Base-by-base conservation (phyloP, 2,113 vertebrate genomes). In the Semnopithecus entellus region DNA sequence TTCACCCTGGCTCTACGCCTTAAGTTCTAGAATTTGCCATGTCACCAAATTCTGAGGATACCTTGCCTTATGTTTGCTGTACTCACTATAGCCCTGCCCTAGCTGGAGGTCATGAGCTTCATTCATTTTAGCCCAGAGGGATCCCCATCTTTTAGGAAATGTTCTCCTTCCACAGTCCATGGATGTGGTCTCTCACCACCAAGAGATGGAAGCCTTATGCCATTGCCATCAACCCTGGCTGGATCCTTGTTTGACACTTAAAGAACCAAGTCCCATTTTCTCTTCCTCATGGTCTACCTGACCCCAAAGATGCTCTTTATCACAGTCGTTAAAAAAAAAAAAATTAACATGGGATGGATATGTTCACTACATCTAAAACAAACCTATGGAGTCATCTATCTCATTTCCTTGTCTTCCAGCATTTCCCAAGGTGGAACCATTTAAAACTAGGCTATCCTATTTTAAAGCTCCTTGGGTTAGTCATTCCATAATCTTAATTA, bases 101-200 rank as follows among this genome's bases (percentile, higher is more conserved):
- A 18, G 45, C 52, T 25, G 17, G 3, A 14, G 70, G 45, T 8
- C 8, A 35, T 59, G 23, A 11, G 5, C 64, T 48, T n/a, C 23
- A 75, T 45, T 88, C 86, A 79, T 88, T 94, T 61, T 91, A 48
- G 50, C 8, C 85, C 78, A 97, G 83, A 84, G 40, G n/a, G 20
- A 73, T 78, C 25, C 48, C 22, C 22, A 17, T 12, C 27, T 90
- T 85, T 85, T 16, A 20, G 68, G 61, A 94, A 55, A 52, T 10
- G 23, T 61, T 90, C 43, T 76, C 45, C 59, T 94, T 89, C 61
- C 64, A 61, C 0, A 70, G 86, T 25, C 30, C 11, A 52, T 30
- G 10, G 38, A 64, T 73, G 6, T 27, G n/a, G 27, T 48, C 45
- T 89, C 32, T 93, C 10, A 87, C 38, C 61, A 68, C 20, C 6